Base-by-base conservation (phyloP, 2,888 invertebrate species). In the Beris morrisii region DNA sequence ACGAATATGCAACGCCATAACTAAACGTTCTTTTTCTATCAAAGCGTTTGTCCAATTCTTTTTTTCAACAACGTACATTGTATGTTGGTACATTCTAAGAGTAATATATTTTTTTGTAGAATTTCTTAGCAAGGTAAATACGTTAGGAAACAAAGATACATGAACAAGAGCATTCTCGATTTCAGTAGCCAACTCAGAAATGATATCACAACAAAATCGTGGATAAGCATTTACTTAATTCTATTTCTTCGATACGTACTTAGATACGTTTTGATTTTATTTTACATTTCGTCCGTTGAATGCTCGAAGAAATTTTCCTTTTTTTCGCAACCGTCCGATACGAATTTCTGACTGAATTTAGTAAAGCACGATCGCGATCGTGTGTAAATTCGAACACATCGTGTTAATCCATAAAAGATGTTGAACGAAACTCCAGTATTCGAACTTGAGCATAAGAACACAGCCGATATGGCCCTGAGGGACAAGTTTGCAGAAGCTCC, bases 311-410 rank as follows among this genome's bases (percentile, higher is more conserved):
- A 15, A 48, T 12, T 48, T 4, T 48, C 12, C n/a, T 5, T 15
- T 13, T n/a, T 12, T 15, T 13, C 48, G 15, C 48, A 48, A 15
- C 5, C 11, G 38, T 63, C 32, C 55, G 64, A 54, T 55, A 53
- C 64, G 53, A 65, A 45, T 65, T 55, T 48, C 65, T 44, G 43
- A 57, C 57, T 66, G 63, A 63, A 63, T 66, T 66, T 66, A 70
- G 70, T 70, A 70, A 70, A 59, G 67, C 70, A 70, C 70, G 70
- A 70, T 67, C 67, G 57, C 64, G 67, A 61, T 68, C 70, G 70
- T 70, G 70, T 70, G 70, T 70, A 70, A 70, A 70, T 69, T 70
- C 70, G 68, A 70, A 67, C 70, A 70, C 45, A 67, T 70, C 70
- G 70, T 69, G 68, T 68, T 67, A 70, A 68, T 70, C 67, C 68